phyloP scores from a whole-genome alignment of 2,113 vertebrate genomes.

The Microcebus murinus region DNA sequence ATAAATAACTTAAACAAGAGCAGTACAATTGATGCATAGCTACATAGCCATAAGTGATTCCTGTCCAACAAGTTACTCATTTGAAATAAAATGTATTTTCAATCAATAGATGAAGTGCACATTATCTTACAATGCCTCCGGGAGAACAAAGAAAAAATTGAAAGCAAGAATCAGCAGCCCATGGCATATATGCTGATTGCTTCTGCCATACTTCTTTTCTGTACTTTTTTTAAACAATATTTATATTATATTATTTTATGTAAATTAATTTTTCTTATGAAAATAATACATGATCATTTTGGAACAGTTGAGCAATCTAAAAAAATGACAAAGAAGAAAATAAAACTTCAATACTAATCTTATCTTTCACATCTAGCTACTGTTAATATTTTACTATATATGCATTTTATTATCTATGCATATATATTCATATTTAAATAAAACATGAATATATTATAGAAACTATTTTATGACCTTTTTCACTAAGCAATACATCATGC shows the following conservation, averaged over 20 bases:
- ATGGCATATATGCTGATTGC: background rate
- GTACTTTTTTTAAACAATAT: background rate
- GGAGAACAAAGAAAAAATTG: conserved; percentile 25
- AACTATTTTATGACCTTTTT: background rate
- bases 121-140: conserved; percentile 48
- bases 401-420: background rate
- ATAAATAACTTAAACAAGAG: conserved; percentile 63
- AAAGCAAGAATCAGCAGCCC: conserved; percentile 37
- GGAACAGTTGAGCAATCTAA: background rate
- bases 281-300: background rate
- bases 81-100: conserved; percentile 67
- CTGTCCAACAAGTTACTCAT: conserved; percentile 36
- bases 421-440: background rate
- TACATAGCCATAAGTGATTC: conserved; percentile 48
- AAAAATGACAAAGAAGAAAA: conserved; percentile 21
- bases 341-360: conserved; percentile 13
- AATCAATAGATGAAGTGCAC: conserved; percentile 54
- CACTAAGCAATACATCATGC: background rate
- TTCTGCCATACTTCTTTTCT: background rate
- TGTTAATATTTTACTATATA: background rate
- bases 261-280: conserved; percentile 47
- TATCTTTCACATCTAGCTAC: background rate
- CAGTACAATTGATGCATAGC: background rate
- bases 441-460: background rate
- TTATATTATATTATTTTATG: background rate